Evolutionary conservation across 2,797 vertebrate genomes (phyloP), one percentile per base, ranked within the genome.

Genomic region (Hippopotamyrus pictus): DNA sequence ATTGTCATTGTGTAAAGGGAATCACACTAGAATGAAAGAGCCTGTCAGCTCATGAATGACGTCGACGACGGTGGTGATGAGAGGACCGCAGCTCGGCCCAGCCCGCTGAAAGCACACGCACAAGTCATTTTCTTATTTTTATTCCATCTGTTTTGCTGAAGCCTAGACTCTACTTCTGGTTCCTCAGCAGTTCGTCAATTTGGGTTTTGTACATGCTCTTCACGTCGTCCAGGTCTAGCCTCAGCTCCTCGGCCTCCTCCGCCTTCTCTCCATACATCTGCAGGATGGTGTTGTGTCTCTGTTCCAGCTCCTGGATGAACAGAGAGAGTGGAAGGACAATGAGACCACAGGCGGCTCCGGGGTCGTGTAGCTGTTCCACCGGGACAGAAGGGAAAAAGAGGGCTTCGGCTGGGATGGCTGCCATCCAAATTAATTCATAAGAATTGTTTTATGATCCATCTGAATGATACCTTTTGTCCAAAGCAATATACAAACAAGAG

Each of bases 221-320:
- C 87, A 99, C 98, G 93, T 99, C 99, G 93, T 99, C 97, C 1
- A 99, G 97, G 92, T 99, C 99, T 86, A 99, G 95, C 11, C 97
- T 96, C 62, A 99, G 96, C 85, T 99, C 99, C 92, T 99, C 97
- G 0, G 99, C 98, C 91, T 99, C 99, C 91, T 99, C 98, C 3
- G 98, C 99, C 93, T 99, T 99, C 93, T 99, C 99, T 84, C 98
- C 98, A 17, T 99, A 99, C 99, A 99, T 99, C 95, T 99, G 99
- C 88, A 99, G 96, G 92, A 99, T 99, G 33, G 98, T 99, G 94
- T 99, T 99, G 95, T 99, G 98, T 83, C 98, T 96, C 91, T 99
- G 98, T 93, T 99, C 97, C 95, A 99, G 94, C 91, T 99, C 98
- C 98, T 99, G 94, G 88, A 95, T 95, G 17, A 19, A 19, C 37